These are phyloP conservation scores for Ichneumoninae sp. DNA, from an alignment of 2,888 invertebrate genomes.

Conservation along the genomic window DNA sequence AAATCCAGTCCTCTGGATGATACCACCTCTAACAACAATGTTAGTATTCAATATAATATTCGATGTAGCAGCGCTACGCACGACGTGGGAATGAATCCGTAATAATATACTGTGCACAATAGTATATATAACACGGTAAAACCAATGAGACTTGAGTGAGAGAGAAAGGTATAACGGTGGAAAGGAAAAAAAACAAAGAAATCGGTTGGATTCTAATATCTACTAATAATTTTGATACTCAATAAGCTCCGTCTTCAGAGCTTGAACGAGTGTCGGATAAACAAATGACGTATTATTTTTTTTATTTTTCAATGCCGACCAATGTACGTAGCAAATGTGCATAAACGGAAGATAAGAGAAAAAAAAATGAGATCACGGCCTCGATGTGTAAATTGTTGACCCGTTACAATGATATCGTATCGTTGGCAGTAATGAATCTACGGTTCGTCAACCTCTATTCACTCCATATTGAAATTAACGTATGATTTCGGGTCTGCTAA, in stretches of 20 bases:
- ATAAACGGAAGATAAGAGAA: neutral
- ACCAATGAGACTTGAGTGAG: conserved; percentile 63
- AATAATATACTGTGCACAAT: neutral
- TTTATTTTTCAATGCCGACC: neutral
- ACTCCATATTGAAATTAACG: neutral
- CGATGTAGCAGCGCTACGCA: neutral
- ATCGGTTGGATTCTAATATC: conserved; percentile 1
- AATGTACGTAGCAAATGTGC: neutral
- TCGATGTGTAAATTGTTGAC: neutral
- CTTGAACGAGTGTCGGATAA: neutral
- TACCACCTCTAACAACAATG: conserved; percentile 78
- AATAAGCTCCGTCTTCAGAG: conserved; percentile 17
- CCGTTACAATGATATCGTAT: neutral
- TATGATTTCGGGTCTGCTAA: neutral
- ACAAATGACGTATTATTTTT: neutral
- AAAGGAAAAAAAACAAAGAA: neutral
- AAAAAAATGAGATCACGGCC: neutral
- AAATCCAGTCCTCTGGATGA: conserved; percentile 78
- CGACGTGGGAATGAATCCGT: conserved; percentile 34
- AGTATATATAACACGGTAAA: conserved; percentile 38
- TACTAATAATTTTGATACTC: conserved; percentile 31
- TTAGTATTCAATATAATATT: conserved; percentile 76
- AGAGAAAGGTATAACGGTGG: conserved; percentile 22
- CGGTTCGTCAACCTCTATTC: neutral
- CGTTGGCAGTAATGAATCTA: neutral